Base-by-base conservation (phyloP, 2,797 vertebrate genomes). In the Podargus strigoides region DNA sequence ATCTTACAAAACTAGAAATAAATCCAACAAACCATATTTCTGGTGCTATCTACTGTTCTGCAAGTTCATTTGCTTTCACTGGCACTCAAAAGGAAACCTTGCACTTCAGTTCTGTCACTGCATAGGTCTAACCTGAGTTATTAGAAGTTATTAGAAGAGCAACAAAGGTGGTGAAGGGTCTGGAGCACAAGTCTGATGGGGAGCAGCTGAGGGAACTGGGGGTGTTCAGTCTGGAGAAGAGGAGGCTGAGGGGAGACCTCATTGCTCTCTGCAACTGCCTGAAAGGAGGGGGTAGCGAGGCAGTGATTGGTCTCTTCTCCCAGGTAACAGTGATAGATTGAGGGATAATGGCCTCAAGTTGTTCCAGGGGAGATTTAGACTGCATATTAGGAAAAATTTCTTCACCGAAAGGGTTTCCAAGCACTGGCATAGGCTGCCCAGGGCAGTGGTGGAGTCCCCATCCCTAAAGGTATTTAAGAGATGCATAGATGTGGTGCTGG, bases 301-400 rank as follows among this genome's bases (percentile, higher is more conserved):
- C 21, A 21, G 8, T 26, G 0, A 1, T n/a, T 0, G 0, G 3
- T 3, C 28, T 82, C 24, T 52, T 44, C n/a, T 75, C 16, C 14
- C 10, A n/a, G n/a, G n/a, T n/a, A n/a, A n/a, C n/a, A 36, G 10
- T 0, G 0, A 22, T 2, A 56, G 17, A 19, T 47, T 8, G 5
- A 79, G 44, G 21, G 28, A 8, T 87, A 52, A 60, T 3, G 8
- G 21, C 30, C 28, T 56, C 32, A 66, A 44, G 36, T 18, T 56
- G 28, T 1, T 1, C 8, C 7, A 55, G 8, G 26, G 5, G 10
- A 52, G 14, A 6, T 46, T 70, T 56, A 56, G 11, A 3, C 9
- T 44, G 17, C 7, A 22, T 30, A 22, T 44, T 22, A 47, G 8
- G 39, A 72, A 44, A 83, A 32, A 72, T 5, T 27, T 41, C 14